Evolutionary conservation across 2,888 invertebrate genomes (phyloP).

Genomic region (Teinopalpus imperialis): DNA sequence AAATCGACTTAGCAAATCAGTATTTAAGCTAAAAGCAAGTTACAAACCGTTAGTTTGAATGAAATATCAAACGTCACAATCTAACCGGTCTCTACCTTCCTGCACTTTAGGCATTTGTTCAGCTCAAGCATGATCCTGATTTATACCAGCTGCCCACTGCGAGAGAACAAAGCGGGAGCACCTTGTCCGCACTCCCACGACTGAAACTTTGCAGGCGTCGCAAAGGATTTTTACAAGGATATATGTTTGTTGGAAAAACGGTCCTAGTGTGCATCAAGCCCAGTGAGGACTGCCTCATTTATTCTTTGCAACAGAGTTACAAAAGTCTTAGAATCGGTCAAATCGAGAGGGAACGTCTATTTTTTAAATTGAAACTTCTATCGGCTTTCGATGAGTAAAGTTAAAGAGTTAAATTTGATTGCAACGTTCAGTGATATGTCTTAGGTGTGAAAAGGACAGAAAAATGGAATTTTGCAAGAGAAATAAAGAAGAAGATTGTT

Average conservation of each 20-base stretch:
- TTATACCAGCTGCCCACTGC: slow-evolving; percentile 8
- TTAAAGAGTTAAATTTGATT: too few species aligned
- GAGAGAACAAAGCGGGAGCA: slow-evolving; percentile 15
- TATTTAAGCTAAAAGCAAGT: too few species aligned
- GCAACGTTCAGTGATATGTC: too few species aligned
- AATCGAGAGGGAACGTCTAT: too few species aligned
- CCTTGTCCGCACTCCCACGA: slow-evolving; percentile 20
- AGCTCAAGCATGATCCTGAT: slow-evolving; percentile 18
- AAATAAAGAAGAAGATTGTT: too few species aligned
- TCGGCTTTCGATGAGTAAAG: too few species aligned
- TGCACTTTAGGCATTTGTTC: slow-evolving; percentile 5
- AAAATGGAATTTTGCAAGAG: too few species aligned
- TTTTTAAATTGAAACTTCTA: too few species aligned
- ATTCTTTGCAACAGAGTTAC: slow-evolving; percentile 15
- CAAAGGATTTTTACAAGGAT: slow-evolving; percentile 26
- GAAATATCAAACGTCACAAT: not conserved
- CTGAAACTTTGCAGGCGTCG: slow-evolving; percentile 24
- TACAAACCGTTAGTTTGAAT: too few species aligned
- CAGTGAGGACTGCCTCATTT: slow-evolving; percentile 22
- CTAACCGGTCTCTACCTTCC: not conserved
- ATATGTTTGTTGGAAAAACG: slow-evolving; percentile 25
- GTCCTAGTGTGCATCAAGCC: slow-evolving; percentile 19
- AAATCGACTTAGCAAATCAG: too few species aligned
- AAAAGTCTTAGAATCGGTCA: not conserved
- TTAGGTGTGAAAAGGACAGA: too few species aligned